phyloP scores from a whole-genome alignment of 2,797 vertebrate species.

The Cryptoprocta ferox region DNA sequence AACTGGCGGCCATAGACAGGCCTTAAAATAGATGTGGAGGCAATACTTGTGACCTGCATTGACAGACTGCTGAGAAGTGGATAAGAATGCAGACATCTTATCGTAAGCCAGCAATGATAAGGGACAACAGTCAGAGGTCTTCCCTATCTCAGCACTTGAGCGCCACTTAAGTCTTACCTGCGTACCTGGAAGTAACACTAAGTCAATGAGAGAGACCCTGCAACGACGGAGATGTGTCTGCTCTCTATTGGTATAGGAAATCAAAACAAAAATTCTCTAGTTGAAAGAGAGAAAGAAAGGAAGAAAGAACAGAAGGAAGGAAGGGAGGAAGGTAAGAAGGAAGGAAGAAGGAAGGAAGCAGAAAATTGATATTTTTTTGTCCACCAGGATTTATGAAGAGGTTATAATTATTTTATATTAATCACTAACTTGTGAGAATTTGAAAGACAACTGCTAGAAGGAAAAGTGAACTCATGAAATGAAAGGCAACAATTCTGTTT shows the following conservation, averaged over 20 bases:
- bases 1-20: background rate
- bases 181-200: background rate
- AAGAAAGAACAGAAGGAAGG: too few species aligned
- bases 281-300: background rate
- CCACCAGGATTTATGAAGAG: background rate
- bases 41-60: background rate
- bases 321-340: background rate
- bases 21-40: background rate
- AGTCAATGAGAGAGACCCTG: background rate
- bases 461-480: background rate
- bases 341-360: background rate
- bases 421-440: background rate
- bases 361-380: background rate
- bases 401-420: background rate
- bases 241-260: background rate
- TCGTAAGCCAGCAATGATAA: background rate
- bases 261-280: background rate
- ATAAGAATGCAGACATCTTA: background rate
- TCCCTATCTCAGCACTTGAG: background rate
- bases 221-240: background rate
- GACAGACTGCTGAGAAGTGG: background rate
- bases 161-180: background rate
- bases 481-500: background rate
- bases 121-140: background rate
- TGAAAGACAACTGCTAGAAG: background rate